Evolutionary conservation across 2,888 invertebrate species (phyloP).

Genomic region (Malachius bipustulatus): DNA sequence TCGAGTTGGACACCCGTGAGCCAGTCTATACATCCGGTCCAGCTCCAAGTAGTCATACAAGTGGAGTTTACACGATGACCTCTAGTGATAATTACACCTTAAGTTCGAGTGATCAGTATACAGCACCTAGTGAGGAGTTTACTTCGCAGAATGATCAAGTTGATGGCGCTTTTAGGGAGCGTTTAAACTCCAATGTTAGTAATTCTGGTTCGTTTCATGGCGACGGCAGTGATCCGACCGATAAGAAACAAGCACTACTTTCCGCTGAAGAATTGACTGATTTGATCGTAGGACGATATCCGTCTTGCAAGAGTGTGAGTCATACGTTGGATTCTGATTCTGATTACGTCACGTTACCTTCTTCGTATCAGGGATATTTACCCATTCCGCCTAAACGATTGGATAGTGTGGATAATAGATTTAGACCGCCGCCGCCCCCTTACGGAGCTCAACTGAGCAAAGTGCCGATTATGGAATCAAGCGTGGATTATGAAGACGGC

Average conservation of each 20-base stretch:
- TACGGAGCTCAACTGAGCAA: slow-evolving; percentile 34
- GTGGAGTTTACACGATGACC: slow-evolving; percentile 73
- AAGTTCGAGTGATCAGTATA: slow-evolving; percentile 31
- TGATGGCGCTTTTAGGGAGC: slow-evolving; percentile 46
- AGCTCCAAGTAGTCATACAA: slow-evolving; percentile 68
- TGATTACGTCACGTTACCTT: slow-evolving; percentile 73
- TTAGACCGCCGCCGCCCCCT: slow-evolving; percentile 39
- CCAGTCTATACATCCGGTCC: slow-evolving; percentile 46
- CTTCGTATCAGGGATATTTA: slow-evolving; percentile 38
- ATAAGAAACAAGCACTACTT: slow-evolving; percentile 59
- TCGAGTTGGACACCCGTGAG: slow-evolving; percentile 46
- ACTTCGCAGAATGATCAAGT: slow-evolving; percentile 34
- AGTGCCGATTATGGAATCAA: slow-evolving; percentile 16
- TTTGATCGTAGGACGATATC: slow-evolving; percentile 71
- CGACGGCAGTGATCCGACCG: slow-evolving; percentile 81
- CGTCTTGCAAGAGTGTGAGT: slow-evolving; percentile 65
- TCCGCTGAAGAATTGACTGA: slow-evolving; percentile 77
- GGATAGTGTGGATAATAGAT: slow-evolving; percentile 43
- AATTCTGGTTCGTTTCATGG: slow-evolving; percentile 71
- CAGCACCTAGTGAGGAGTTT: slow-evolving; percentile 28
- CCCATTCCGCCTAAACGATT: slow-evolving; percentile 60
- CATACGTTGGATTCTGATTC: slow-evolving; percentile 80
- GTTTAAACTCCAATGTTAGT: slow-evolving; percentile 70
- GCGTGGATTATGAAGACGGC: slow-evolving; percentile 27
- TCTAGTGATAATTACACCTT: slow-evolving; percentile 44